Percentiles rank a stretch among this genome's conserved stretches.
Evolutionary conservation across 1,140 invertebrate species (phyloP).

Genomic region (Idris sp.): DNA sequence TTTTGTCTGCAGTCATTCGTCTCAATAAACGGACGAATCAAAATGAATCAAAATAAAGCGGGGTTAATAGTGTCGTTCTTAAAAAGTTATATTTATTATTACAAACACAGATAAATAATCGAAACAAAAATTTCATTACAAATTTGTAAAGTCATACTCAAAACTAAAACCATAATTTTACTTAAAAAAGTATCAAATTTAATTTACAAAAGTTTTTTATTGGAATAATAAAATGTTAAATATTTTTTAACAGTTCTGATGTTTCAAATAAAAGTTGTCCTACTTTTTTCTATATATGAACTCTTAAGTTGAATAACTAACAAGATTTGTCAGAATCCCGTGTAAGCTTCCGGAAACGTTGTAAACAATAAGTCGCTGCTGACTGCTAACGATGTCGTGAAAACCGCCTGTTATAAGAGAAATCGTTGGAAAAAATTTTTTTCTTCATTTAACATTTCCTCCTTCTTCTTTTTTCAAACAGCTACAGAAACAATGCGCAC

Average conservation of each 20-base stretch:
- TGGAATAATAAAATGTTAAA: no score
- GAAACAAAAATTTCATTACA: no score
- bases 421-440: conserved; percentile 16
- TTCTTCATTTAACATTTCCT: no score
- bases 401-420: conserved; percentile 49
- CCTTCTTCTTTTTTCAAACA: not conserved
- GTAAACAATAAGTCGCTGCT: conserved; percentile 43
- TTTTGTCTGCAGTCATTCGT: conserved; percentile 37
- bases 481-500: conserved; percentile 30
- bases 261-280: no score
- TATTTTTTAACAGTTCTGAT: no score
- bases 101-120: no score
- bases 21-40: conserved; percentile 22
- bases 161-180: no score
- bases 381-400: conserved; percentile 42
- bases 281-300: no score
- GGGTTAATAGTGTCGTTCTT: not conserved
- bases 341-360: conserved; percentile 51
- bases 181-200: no score
- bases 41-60: conserved; percentile 24
- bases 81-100: no score
- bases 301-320: conserved; percentile 47
- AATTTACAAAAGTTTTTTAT: no score
- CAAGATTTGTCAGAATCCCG: conserved; percentile 55
- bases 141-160: no score